Percentiles rank a stretch among this genome's conserved stretches.
Evolutionary conservation across 1,140 invertebrate species (phyloP).

Genomic region (Fopius arisanus): DNA sequence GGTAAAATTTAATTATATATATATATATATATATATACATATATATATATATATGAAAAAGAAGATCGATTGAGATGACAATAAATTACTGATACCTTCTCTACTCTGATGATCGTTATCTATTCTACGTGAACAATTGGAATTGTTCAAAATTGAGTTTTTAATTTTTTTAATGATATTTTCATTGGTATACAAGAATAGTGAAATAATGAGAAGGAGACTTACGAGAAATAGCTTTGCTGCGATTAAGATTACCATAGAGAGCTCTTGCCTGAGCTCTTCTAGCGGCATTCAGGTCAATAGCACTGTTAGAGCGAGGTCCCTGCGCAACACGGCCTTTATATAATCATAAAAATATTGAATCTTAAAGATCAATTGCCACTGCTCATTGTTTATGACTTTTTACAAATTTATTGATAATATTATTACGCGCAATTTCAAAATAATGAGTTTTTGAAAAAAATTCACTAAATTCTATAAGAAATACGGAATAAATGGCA

Average conservation of each 20-base stretch:
- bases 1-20: no score
- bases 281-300: constrained; percentile 89
- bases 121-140: constrained; percentile 37
- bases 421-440: no score
- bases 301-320: constrained; percentile 88
- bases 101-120: constrained; percentile 47
- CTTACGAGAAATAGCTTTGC: constrained; percentile 82
- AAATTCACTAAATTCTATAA: no score
- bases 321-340: constrained; percentile 61
- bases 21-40: constrained; percentile 4
- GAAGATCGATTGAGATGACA: background rate
- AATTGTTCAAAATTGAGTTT: constrained; percentile 32
- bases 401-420: background rate
- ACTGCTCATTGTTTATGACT: background rate
- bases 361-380: background rate
- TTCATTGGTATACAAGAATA: background rate
- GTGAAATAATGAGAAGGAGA: constrained; percentile 64
- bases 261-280: constrained; percentile 82
- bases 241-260: constrained; percentile 79
- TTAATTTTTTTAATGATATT: constrained; percentile 14
- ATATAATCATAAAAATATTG: constrained; percentile 20
- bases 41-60: background rate
- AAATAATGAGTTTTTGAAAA: no score
- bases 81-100: constrained; percentile 37
- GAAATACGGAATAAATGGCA: no score